These are phyloP conservation scores for Allygus modestus DNA, from an alignment of 2,888 invertebrate genomes.

Conservation along the genomic window DNA sequence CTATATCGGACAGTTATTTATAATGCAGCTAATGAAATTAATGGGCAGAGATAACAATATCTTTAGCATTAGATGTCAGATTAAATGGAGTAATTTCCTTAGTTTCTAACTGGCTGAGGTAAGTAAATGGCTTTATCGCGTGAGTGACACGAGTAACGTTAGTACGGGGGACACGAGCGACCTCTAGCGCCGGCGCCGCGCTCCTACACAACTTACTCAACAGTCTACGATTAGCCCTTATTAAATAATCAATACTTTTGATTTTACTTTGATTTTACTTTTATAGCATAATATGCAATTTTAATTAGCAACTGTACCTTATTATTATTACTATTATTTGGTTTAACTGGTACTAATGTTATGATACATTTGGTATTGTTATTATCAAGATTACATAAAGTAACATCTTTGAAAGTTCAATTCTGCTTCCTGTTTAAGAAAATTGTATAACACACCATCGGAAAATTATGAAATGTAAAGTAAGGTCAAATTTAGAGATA, in stretches of 20 bases:
- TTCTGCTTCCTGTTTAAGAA: too few relatives aligned
- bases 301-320: too few relatives aligned
- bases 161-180: neutral
- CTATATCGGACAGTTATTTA: constrained; percentile 5
- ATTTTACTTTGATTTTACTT: too few relatives aligned
- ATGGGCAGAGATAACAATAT: constrained; percentile 26
- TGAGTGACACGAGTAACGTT: constrained; percentile 9
- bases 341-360: too few relatives aligned
- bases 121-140: constrained; percentile 20
- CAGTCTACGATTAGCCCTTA: neutral
- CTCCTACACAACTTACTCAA: neutral
- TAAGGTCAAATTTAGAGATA: too few relatives aligned
- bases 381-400: too few relatives aligned
- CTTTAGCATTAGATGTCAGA: constrained; percentile 40
- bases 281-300: too few relatives aligned
- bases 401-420: too few relatives aligned
- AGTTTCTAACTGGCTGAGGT: constrained; percentile 29
- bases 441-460: too few relatives aligned
- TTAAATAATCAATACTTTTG: neutral
- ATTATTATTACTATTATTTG: too few relatives aligned
- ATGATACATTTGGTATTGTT: too few relatives aligned
- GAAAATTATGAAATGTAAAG: too few relatives aligned
- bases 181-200: neutral
- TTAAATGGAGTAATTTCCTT: constrained; percentile 51
- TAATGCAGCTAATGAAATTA: constrained; percentile 44